Evolutionary conservation across 1,140 invertebrate species (phyloP).

Genomic region (Pogonus chalceus): DNA sequence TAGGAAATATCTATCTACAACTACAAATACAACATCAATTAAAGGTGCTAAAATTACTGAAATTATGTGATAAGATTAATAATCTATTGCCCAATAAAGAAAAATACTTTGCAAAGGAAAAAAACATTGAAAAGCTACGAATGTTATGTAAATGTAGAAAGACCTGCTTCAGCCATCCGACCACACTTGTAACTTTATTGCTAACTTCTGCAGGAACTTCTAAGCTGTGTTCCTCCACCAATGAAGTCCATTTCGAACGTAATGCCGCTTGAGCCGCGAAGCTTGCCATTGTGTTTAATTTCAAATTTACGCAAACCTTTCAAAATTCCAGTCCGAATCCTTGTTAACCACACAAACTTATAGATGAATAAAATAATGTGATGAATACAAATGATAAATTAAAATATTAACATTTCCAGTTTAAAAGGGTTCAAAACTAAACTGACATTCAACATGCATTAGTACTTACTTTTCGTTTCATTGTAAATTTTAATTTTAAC

Average conservation of each 20-base stretch:
- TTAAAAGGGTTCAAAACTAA: too few relatives aligned
- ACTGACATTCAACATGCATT: too few relatives aligned
- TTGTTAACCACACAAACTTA: background rate
- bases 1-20: too few relatives aligned
- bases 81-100: background rate
- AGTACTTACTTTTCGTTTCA: background rate
- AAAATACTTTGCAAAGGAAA: background rate
- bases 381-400: too few relatives aligned
- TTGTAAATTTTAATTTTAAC: background rate
- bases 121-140: background rate
- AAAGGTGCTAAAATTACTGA: background rate
- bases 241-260: conserved; percentile 52
- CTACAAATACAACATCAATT: too few relatives aligned
- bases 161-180: conserved; percentile 69
- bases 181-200: conserved; percentile 55
- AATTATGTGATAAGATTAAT: background rate
- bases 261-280: conserved; percentile 53
- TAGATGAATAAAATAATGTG: background rate
- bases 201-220: conserved; percentile 55
- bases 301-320: background rate
- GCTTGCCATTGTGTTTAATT: conserved; percentile 41
- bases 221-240: conserved; percentile 52
- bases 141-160: background rate
- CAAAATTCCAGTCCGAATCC: background rate
- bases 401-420: too few relatives aligned